These are phyloP conservation scores for Drosophila austrosaltans DNA, from an alignment of 2,888 invertebrate species.

Conservation along the genomic window DNA sequence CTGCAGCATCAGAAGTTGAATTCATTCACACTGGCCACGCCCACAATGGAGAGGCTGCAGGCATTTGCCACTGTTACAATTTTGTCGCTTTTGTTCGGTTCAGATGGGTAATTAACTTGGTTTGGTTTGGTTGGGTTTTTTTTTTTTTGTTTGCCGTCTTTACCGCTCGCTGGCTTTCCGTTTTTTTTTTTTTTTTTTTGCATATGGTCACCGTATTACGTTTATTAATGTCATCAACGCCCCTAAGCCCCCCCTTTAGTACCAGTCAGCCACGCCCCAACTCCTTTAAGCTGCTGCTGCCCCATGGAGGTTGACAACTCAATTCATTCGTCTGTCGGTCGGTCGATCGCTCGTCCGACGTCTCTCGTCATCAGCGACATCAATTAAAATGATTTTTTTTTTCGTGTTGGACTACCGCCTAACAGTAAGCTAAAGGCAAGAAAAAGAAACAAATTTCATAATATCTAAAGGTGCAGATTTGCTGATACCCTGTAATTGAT, in stretches of 20 bases:
- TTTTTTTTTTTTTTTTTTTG: slow-evolving; percentile 46
- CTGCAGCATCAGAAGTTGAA: slow-evolving; percentile 26
- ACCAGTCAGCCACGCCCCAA: slow-evolving; percentile 17
- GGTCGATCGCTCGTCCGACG: too few relatives aligned
- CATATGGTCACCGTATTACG: slow-evolving; percentile 56
- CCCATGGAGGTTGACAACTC: slow-evolving; percentile 67
- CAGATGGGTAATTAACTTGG: slow-evolving; percentile 59
- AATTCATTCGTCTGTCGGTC: slow-evolving; percentile 51
- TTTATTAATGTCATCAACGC: slow-evolving; percentile 77
- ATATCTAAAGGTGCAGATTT: not conserved
- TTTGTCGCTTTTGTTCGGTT: slow-evolving; percentile 58
- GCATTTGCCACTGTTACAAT: slow-evolving; percentile 73
- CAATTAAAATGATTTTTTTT: slow-evolving; percentile 67
- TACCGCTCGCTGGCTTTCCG: slow-evolving; percentile 33
- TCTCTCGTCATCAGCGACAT: slow-evolving; percentile 46
- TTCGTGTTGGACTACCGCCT: slow-evolving; percentile 47
- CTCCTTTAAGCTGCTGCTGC: slow-evolving; percentile 18
- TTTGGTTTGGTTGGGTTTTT: slow-evolving; percentile 28
- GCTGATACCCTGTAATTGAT: not conserved
- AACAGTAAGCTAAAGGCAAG: slow-evolving; percentile 59
- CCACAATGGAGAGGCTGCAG: slow-evolving; percentile 36
- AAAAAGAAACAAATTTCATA: not conserved
- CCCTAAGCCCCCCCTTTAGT: slow-evolving; percentile 36
- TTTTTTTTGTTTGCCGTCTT: slow-evolving; percentile 1
- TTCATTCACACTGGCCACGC: slow-evolving; percentile 30